phyloP scores from a whole-genome alignment of 23 tunicate species.

The Ascidia mentula region DNA sequence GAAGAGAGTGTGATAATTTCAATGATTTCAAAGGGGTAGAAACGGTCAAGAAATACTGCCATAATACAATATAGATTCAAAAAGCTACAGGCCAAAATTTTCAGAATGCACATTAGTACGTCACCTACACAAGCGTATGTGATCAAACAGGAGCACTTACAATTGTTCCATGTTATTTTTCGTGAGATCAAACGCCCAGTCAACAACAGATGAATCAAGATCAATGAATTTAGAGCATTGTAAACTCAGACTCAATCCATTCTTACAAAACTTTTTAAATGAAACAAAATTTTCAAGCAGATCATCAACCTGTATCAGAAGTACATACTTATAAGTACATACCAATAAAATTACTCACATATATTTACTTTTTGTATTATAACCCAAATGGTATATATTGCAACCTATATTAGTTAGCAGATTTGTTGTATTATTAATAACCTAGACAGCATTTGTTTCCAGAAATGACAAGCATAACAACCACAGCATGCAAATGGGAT shows the following conservation, averaged over 20 bases:
- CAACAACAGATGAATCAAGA: constrained; percentile 19
- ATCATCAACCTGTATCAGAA: constrained; percentile 26
- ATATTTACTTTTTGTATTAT: background rate
- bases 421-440: background rate
- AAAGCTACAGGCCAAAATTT: too few relatives aligned
- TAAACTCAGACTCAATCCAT: constrained; percentile 35
- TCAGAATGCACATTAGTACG: too few relatives aligned
- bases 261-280: constrained; percentile 44
- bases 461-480: background rate
- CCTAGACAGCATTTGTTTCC: background rate
- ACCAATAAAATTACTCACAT: background rate
- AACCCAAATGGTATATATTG: too few relatives aligned
- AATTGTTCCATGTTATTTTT: constrained; percentile 53
- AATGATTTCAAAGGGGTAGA: too few relatives aligned
- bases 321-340: background rate
- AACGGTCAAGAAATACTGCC: too few relatives aligned
- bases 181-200: constrained; percentile 76
- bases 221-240: constrained; percentile 26
- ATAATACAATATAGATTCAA: too few relatives aligned
- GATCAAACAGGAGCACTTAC: constrained; percentile 39
- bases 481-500: background rate
- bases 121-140: too few relatives aligned
- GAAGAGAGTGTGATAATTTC: too few relatives aligned
- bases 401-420: too few relatives aligned
- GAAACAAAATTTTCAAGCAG: constrained; percentile 59